Percentiles rank a stretch among this genome's conserved stretches.
phyloP scores from a whole-genome alignment of 35 echinoderm and acorn worm genomes.

The Heliocidaris erythrogramma region DNA sequence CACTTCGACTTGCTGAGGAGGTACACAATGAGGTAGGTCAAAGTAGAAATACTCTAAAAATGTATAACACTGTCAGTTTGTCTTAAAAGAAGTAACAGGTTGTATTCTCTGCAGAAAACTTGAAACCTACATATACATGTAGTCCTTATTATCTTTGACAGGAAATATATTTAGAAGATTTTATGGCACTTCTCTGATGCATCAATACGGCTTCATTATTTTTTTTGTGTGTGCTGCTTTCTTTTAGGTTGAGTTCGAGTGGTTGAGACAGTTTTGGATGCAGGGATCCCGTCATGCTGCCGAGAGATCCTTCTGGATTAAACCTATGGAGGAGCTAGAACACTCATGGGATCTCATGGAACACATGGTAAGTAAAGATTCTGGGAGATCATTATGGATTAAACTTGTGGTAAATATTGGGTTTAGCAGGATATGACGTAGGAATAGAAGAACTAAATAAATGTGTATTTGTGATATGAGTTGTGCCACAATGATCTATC shows the following conservation, averaged over 20 bases:
- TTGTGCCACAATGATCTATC: too few relatives aligned
- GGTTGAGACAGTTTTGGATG: slow-evolving; percentile 83
- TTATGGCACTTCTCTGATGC: too few relatives aligned
- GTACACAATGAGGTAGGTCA: slow-evolving; percentile 59
- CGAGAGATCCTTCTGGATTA: slow-evolving; percentile 61
- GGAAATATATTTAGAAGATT: too few relatives aligned
- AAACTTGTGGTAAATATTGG: neutral
- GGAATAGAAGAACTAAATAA: neutral
- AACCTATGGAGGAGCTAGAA: slow-evolving; percentile 68
- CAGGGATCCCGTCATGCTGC: slow-evolving; percentile 55
- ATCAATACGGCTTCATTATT: too few relatives aligned
- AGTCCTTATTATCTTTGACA: too few relatives aligned
- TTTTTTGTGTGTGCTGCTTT: too few relatives aligned
- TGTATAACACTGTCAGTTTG: too few relatives aligned
- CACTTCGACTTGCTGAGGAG: slow-evolving; percentile 50
- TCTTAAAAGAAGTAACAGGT: too few relatives aligned
- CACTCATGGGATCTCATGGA: slow-evolving; percentile 56
- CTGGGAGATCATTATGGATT: neutral
- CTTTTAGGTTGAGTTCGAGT: slow-evolving; percentile 70
- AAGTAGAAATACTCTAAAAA: too few relatives aligned
- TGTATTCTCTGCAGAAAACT: too few relatives aligned
- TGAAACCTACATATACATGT: too few relatives aligned
- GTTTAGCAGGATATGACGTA: neutral
- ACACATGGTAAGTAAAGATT: slow-evolving; percentile 44
- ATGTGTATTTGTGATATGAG: neutral